Percentiles rank a stretch among this genome's conserved stretches.
These are phyloP conservation scores for Drosophila navojoa DNA, from an alignment of 1,140 invertebrate genomes.

Conservation along the genomic window DNA sequence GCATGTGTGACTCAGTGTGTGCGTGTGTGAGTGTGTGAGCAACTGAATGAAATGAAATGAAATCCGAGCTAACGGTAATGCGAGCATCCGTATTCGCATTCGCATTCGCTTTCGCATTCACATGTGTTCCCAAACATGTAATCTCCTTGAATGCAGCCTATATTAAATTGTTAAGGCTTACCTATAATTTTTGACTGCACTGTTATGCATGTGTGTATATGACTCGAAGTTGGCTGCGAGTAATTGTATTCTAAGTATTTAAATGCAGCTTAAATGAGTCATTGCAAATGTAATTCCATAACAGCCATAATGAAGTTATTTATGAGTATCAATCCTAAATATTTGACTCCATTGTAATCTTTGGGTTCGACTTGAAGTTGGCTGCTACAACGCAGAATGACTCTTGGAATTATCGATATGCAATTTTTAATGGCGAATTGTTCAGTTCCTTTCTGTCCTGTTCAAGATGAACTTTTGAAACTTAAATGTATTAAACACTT, in stretches of 20 bases:
- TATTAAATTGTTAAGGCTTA: neutral
- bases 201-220: neutral
- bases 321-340: neutral
- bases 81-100: neutral
- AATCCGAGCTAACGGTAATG: slow-evolving; percentile 36
- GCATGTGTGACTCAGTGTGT: neutral
- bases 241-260: neutral
- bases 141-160: slow-evolving; percentile 29
- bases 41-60: slow-evolving; percentile 25
- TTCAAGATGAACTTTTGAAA: too few relatives aligned
- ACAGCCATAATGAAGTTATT: too few relatives aligned
- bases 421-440: too few relatives aligned
- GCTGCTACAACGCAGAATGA: neutral
- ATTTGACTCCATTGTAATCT: neutral
- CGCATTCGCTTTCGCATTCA: neutral
- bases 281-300: too few relatives aligned
- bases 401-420: too few relatives aligned
- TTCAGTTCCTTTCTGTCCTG: too few relatives aligned
- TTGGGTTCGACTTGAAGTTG: neutral
- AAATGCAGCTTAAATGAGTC: neutral
- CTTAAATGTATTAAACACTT: slow-evolving; percentile 15
- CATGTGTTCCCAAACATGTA: slow-evolving; percentile 31
- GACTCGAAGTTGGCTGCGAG: neutral
- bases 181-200: neutral
- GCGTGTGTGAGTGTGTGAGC: neutral